These are phyloP conservation scores for Halictus ligatus DNA, from an alignment of 2,888 invertebrate species.

Conservation along the genomic window DNA sequence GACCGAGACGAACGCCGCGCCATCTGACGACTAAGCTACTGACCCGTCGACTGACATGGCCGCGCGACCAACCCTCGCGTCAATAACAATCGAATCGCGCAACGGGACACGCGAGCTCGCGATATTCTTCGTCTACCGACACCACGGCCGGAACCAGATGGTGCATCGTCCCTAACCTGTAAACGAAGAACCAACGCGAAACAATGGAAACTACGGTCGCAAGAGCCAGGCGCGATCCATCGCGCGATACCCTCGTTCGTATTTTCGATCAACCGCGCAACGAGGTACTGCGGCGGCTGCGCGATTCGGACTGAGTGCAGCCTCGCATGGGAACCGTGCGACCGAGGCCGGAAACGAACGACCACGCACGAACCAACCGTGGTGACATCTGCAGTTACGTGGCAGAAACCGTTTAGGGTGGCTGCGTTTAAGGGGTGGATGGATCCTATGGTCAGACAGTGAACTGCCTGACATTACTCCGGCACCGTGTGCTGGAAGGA, in stretches of 20 bases:
- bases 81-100: constrained; percentile 69
- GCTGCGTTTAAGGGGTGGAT: constrained; percentile 21
- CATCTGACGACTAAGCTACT: constrained; percentile 74
- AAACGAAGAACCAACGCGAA: background rate
- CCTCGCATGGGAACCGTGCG: constrained; percentile 75
- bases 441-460: constrained; percentile 47
- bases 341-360: constrained; percentile 66
- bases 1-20: constrained; percentile 75
- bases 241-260: constrained; percentile 18
- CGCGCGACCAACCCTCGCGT: constrained; percentile 71
- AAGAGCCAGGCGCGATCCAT: background rate
- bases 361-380: constrained; percentile 36
- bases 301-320: constrained; percentile 76
- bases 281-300: constrained; percentile 73
- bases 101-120: background rate
- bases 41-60: constrained; percentile 73
- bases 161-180: background rate
- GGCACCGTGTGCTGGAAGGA: background rate
- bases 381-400: constrained; percentile 35
- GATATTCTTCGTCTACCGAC: background rate
- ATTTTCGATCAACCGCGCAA: constrained; percentile 51
- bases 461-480: constrained; percentile 3
- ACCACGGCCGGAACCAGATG: background rate
- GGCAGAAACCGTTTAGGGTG: background rate
- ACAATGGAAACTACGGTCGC: background rate